Conservation (phyloP, 2,888 invertebrate species). For the Volucella bombylans region DNA sequence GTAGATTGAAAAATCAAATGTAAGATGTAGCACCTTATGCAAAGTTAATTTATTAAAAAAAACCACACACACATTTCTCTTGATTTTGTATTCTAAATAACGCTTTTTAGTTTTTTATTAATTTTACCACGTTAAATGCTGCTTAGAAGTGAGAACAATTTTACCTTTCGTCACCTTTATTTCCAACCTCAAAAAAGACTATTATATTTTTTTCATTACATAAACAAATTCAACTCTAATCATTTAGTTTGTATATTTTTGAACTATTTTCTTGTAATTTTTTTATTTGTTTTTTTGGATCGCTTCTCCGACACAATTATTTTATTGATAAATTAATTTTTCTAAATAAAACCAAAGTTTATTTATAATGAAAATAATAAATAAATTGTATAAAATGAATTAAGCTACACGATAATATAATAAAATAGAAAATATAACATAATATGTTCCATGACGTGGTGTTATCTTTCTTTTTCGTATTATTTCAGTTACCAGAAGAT, state of each 20-base stretch:
- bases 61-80: not conserved
- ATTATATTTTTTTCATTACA: not conserved
- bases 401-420: conserved; percentile 40
- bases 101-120: not conserved
- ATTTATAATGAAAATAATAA: conserved; percentile 33
- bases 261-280: not conserved
- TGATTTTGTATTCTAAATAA: not conserved
- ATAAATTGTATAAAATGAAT: conserved; percentile 30
- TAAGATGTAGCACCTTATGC: not conserved
- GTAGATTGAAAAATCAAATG: not conserved
- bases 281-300: conserved; percentile 24
- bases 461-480: conserved; percentile 77
- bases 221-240: conserved; percentile 21
- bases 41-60: not conserved
- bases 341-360: not conserved
- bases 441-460: conserved; percentile 61
- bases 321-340: conserved; percentile 16
- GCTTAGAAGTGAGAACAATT: conserved; percentile 26
- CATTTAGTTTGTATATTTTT: conserved; percentile 31
- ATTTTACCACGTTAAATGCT: conserved; percentile 13
- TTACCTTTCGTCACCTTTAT: conserved; percentile 12
- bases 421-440: conserved; percentile 35
- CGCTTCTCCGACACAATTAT: conserved; percentile 41
- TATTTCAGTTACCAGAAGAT: conserved; percentile 91
- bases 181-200: conserved; percentile 31